Base-by-base conservation (phyloP, 2,888 invertebrate genomes). In the Drosophila colorata region DNA sequence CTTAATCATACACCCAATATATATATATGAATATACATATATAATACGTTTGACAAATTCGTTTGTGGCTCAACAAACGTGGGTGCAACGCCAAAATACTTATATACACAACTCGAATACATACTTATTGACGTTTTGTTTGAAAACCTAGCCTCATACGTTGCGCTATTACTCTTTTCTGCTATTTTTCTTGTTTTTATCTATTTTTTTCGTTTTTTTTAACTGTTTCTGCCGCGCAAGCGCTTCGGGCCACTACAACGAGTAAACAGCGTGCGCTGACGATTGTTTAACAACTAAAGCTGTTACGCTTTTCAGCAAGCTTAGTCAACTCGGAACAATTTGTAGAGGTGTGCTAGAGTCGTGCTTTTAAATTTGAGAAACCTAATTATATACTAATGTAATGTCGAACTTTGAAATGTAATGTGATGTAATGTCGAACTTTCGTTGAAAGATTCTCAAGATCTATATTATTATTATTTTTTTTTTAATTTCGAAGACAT, bases 281-380 rank as follows among this genome's bases (percentile, higher is more conserved):
- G 83, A 70, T 87, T 84, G 85, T 69, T 84, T 57, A 72, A 67
- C 87, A 87, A 83, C 83, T 83, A 58, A 80, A 65, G 52, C 56
- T 63, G 57, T 57, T 49, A 69, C 76, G 80, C 64, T 64, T 76
- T 56, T 57, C 51, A 37, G 69, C 41, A 53, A 52, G 58, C 52
- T 65, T 55, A 23, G 40, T 48, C 28, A 40, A 18, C 23, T 43
- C 46, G 31, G 20, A 5, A 28, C 28, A 43, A 37, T 13, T 51
- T 6, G 20, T 76, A 76, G 73, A 71, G 76, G 33, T 73, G 68
- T 4, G 23, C 18, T 4, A 18, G 16, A 0, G 2, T 20, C 69
- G 63, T 72, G 72, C 6, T 37, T 38, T 16, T 31, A 14, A 6
- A 18, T 14, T 13, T 14, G 28, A 9, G 16, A 44, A n/a, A 20